These are phyloP conservation scores for Porites divaricata DNA, from an alignment of 92 coral and sea anemone genomes.

Conservation along the genomic window DNA sequence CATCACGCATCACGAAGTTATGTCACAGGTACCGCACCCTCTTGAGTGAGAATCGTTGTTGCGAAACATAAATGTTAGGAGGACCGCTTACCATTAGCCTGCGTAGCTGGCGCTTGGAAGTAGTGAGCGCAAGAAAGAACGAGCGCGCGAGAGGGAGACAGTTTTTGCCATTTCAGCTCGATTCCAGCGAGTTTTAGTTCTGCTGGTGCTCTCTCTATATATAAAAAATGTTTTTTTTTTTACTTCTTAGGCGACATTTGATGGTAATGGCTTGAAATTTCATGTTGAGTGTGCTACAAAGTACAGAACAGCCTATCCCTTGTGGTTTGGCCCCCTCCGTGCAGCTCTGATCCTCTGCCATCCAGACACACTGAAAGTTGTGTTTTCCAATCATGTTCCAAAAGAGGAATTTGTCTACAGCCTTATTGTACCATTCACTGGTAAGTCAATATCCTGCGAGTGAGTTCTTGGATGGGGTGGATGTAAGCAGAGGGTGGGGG, in stretches of 20 bases:
- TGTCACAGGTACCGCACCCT: too few species aligned
- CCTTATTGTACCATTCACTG: slow-evolving; percentile 56
- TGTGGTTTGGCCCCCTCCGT: slow-evolving; percentile 64
- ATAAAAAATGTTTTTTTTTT: background rate
- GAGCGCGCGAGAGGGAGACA: too few species aligned
- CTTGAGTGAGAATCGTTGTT: too few species aligned
- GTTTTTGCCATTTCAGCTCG: too few species aligned
- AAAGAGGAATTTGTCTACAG: slow-evolving; percentile 63
- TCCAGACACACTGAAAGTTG: slow-evolving; percentile 52
- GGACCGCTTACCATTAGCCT: too few species aligned
- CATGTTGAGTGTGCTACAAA: slow-evolving; percentile 51
- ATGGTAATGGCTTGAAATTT: slow-evolving; percentile 60
- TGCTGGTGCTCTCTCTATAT: background rate
- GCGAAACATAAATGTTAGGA: too few species aligned
- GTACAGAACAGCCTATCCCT: slow-evolving; percentile 55
- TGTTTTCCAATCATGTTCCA: slow-evolving; percentile 48
- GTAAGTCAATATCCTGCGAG: slow-evolving; percentile 3
- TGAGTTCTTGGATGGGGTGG: background rate
- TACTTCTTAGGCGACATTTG: slow-evolving; percentile 37
- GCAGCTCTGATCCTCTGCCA: slow-evolving; percentile 57
- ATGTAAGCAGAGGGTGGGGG: too few species aligned
- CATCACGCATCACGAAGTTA: too few species aligned
- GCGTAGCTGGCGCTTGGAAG: too few species aligned
- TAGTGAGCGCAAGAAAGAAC: too few species aligned
- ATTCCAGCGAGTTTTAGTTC: too few species aligned